phyloP scores from a whole-genome alignment of 2,797 vertebrate genomes.

The Rhinoraja longicauda region DNA sequence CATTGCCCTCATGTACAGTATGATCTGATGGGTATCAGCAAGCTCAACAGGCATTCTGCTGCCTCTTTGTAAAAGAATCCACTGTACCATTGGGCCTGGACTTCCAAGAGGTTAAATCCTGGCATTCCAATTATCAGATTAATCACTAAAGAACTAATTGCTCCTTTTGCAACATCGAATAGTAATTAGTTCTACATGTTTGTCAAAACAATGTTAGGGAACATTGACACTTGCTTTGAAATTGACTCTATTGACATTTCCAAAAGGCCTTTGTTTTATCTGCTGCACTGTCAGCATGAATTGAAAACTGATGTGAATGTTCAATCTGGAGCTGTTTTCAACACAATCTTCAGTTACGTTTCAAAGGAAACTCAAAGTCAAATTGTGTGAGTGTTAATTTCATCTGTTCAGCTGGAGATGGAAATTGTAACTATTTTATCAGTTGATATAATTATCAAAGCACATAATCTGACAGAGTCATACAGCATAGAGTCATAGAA shows the following conservation, averaged over 20 bases:
- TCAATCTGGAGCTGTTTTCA: background rate
- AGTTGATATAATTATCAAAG: background rate
- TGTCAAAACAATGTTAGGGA: constrained; percentile 14
- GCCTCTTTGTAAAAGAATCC: too few species aligned
- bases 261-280: background rate
- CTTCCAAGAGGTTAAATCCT: background rate
- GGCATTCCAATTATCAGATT: background rate
- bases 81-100: too few species aligned
- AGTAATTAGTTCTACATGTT: background rate
- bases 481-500: too few species aligned
- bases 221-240: background rate
- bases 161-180: background rate
- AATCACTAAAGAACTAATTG: constrained; percentile 13
- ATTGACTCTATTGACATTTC: background rate
- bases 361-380: background rate
- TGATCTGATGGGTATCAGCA: too few species aligned
- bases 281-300: background rate
- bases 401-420: background rate
- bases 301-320: background rate
- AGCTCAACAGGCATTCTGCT: too few species aligned
- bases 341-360: background rate
- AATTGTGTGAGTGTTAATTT: background rate
- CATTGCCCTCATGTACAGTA: too few species aligned
- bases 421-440: background rate
- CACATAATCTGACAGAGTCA: background rate